A percentile compares a stretch with the other conserved stretches of the same genome.
These are phyloP conservation scores for Ennomos quercinarius DNA, from an alignment of 2,888 invertebrate genomes.

Conservation along the genomic window DNA sequence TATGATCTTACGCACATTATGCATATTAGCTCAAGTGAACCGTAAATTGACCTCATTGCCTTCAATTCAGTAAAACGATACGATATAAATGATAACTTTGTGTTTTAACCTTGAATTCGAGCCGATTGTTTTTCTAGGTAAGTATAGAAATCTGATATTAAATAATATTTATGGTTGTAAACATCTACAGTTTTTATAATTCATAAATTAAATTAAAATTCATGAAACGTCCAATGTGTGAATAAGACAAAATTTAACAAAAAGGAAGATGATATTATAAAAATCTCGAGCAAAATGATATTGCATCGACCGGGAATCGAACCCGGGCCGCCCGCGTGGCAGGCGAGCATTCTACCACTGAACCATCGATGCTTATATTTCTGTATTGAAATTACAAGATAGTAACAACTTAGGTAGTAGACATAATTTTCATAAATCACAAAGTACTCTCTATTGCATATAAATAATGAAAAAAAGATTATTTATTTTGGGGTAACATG, in stretches of 20 bases:
- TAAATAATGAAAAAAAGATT: too few species aligned
- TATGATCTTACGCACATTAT: neutral
- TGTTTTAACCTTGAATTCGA: conserved; percentile 6
- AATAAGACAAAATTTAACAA: too few species aligned
- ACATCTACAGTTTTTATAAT: too few species aligned
- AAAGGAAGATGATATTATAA: too few species aligned
- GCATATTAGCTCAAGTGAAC: too few species aligned
- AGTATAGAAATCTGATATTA: too few species aligned
- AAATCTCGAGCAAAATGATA: neutral
- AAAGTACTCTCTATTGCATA: too few species aligned
- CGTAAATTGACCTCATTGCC: conserved; percentile 46
- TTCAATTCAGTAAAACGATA: conserved; percentile 43
- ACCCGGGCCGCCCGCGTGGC: conserved; percentile 86
- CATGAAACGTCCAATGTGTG: too few species aligned
- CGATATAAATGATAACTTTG: conserved; percentile 8
- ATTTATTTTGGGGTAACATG: too few species aligned
- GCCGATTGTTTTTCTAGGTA: neutral
- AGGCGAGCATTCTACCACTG: conserved; percentile 85
- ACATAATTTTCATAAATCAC: too few species aligned
- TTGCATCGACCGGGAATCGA: conserved; percentile 86
- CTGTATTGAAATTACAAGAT: neutral
- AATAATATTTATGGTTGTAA: too few species aligned
- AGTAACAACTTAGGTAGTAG: neutral
- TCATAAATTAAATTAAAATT: too few species aligned
- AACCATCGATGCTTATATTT: conserved; percentile 77